These are phyloP conservation scores for Drosophila malerkotliana DNA, from an alignment of 1,140 invertebrate species.

Conservation along the genomic window DNA sequence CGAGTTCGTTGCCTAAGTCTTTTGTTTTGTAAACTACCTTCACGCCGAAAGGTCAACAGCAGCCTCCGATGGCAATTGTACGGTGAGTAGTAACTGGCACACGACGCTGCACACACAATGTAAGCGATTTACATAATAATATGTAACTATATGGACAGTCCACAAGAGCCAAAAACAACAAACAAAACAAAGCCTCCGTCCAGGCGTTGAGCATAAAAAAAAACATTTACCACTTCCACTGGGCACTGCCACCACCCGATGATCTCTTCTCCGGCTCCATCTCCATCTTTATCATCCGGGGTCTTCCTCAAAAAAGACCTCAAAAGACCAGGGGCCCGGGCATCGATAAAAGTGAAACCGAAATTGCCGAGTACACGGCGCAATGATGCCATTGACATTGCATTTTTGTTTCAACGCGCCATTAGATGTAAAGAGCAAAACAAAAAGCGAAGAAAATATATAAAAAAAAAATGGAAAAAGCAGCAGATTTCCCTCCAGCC, in stretches of 20 bases:
- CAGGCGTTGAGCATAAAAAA: slow-evolving; percentile 44
- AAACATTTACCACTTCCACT: slow-evolving; percentile 70
- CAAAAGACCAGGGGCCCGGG: slow-evolving; percentile 56
- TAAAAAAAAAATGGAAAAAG: slow-evolving; percentile 10
- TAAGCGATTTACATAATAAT: slow-evolving; percentile 78
- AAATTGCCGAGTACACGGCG: slow-evolving; percentile 71
- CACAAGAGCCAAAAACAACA: slow-evolving; percentile 5
- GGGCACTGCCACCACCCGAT: slow-evolving; percentile 38
- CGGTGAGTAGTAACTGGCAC: slow-evolving; percentile 64
- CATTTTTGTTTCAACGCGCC: slow-evolving; percentile 78
- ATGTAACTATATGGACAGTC: slow-evolving; percentile 63
- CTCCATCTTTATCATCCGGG: slow-evolving; percentile 34
- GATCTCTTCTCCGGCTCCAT: slow-evolving; percentile 35
- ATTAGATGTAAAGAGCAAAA: slow-evolving; percentile 76
- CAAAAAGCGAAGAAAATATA: slow-evolving; percentile 35
- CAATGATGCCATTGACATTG: slow-evolving; percentile 79
- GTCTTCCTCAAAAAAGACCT: slow-evolving; percentile 36
- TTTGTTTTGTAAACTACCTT: slow-evolving; percentile 64
- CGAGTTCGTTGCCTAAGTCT: slow-evolving; percentile 80
- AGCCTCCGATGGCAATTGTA: slow-evolving; percentile 51
- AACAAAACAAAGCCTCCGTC: slow-evolving; percentile 49
- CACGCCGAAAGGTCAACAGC: slow-evolving; percentile 72
- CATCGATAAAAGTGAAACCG: slow-evolving; percentile 80
- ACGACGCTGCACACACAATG: slow-evolving; percentile 69
- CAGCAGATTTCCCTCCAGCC: slow-evolving; percentile 42